phyloP scores from a whole-genome alignment of 2,113 vertebrate species.

The Muscicapa adusta region DNA sequence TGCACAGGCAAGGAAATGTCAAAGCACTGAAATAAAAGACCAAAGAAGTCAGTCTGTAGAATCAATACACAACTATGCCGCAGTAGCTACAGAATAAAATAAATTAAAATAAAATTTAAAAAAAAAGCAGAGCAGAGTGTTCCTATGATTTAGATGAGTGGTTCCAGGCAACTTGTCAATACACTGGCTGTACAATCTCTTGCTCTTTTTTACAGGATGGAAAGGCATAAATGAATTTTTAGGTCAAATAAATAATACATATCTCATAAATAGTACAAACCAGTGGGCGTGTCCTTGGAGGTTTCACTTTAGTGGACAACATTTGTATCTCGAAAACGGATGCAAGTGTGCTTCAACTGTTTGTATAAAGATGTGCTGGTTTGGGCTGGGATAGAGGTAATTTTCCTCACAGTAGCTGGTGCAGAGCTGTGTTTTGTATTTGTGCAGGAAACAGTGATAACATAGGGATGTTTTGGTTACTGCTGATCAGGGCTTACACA shows the following conservation, averaged over 20 bases:
- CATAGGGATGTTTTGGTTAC: background rate
- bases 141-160: background rate
- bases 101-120: too few species aligned
- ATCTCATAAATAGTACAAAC: background rate
- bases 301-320: background rate
- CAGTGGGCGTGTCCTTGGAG: background rate
- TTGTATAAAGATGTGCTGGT: background rate
- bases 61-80: rapidly evolving
- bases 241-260: conserved; percentile 42
- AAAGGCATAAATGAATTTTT: conserved; percentile 11
- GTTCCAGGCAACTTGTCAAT: background rate
- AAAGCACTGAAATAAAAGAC: background rate
- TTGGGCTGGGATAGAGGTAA: background rate
- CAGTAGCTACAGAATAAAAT: background rate
- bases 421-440: background rate
- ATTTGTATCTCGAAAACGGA: background rate
- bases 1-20: background rate
- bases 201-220: background rate
- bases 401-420: background rate
- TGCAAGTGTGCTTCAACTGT: background rate
- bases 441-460: background rate
- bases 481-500: background rate
- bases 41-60: background rate
- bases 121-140: background rate
- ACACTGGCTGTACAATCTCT: background rate